Base-by-base conservation (phyloP, 2,113 vertebrate species). In the Cercocebus atys region DNA sequence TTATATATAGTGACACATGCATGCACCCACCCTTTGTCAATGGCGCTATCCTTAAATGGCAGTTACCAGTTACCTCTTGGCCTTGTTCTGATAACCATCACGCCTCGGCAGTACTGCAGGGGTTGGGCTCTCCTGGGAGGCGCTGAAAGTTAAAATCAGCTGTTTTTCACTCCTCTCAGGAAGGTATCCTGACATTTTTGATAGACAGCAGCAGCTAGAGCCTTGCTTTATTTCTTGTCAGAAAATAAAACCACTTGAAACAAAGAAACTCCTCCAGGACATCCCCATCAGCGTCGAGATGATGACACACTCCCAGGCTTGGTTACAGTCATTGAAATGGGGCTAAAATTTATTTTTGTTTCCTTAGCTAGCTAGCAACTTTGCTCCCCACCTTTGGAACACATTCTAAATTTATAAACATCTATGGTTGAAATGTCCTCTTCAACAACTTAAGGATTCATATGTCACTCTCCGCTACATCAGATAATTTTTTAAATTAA, bases 401-500 rank as follows among this genome's bases (percentile, higher is more conserved):
- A 70, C 27, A 17, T 43, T 97, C 94, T 57, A 61, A 76, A 93
- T 55, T 94, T 9, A 96, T 61, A 57, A 78, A 50, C 27, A 52
- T 6, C 70, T 11, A 22, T 8, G 72, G 93, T 57, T 88, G 76
- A 93, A 95, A 93, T 89, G 78, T 13, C 30, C 75, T 45, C 64
- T 75, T 76, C 55, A 14, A 18, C 38, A 52, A 45, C 35, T 70
- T 50, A 40, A 47, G 96, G 88, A 95, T 61, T 97, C 93, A 79
- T 35, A 90, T 52, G 95, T 84, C 97, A 38, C 68, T 97, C 97
- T 92, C 45, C 1, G 27, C 90, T 59, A 57, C 78, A 98, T 98
- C 97, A 98, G 98, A 98, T 98, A 98, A 96, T 97, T 98, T 98
- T 97, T 98, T 97, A 98, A 98, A 98, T 98, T 98, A 98, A 94